These are phyloP conservation scores for Drosophila longiperda DNA, from an alignment of 2,888 invertebrate species.

Conservation along the genomic window DNA sequence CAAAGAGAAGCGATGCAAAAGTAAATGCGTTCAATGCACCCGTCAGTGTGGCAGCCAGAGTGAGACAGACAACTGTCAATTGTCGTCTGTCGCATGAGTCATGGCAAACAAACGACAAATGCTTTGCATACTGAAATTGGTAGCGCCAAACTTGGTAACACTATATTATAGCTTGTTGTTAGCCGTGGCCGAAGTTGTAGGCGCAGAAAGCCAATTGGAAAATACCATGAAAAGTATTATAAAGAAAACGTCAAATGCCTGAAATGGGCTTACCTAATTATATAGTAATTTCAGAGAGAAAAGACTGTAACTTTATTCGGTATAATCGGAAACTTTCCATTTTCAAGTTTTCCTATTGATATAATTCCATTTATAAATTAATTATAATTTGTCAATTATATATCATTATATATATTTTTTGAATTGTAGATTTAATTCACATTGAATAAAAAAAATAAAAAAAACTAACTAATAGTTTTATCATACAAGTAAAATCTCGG, in stretches of 20 bases:
- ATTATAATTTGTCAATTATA: no score
- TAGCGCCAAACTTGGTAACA: slow-evolving; percentile 25
- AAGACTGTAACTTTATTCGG: not conserved
- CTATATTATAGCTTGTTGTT: slow-evolving; percentile 23
- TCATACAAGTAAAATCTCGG: no score
- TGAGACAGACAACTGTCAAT: slow-evolving; percentile 31
- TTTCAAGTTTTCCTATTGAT: not conserved
- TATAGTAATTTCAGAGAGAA: not conserved
- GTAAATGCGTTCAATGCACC: slow-evolving; percentile 75
- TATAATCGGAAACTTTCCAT: not conserved
- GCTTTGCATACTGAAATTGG: slow-evolving; percentile 41
- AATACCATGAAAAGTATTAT: slow-evolving; percentile 25
- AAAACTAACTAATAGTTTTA: no score
- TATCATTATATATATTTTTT: no score
- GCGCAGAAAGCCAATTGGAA: slow-evolving; percentile 57
- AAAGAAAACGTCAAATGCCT: slow-evolving; percentile 15
- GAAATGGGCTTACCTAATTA: slow-evolving; percentile 8
- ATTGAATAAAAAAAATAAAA: no score
- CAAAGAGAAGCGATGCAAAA: slow-evolving; percentile 38
- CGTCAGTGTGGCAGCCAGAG: slow-evolving; percentile 12
- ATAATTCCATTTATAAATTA: no score
- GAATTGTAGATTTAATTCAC: no score
- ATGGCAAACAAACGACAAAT: slow-evolving; percentile 27
- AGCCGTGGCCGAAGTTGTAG: slow-evolving; percentile 69
- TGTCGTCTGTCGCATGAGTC: slow-evolving; percentile 42